A percentile compares a stretch with the other conserved stretches of the same genome.
Conservation (phyloP, 2,113 vertebrate species). For the Pantherophis guttatus region DNA sequence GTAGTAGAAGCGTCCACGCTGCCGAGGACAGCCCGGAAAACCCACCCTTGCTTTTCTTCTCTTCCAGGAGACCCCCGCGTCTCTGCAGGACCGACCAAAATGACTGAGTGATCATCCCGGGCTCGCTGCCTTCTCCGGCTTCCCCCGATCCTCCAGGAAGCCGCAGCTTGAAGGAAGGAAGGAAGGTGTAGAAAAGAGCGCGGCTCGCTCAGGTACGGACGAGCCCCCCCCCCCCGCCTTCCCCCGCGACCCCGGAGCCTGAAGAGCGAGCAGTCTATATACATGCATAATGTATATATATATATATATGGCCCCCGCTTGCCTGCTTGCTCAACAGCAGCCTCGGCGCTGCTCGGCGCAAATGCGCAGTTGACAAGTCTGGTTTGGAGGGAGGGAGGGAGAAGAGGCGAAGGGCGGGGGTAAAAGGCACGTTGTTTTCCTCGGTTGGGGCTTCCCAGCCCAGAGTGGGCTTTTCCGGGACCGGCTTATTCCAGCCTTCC, state of each 20-base stretch:
- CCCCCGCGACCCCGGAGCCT: too few species aligned
- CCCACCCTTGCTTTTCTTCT: not conserved
- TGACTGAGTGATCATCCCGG: not conserved
- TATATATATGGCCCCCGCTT: accelerated
- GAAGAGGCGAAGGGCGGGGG: not conserved
- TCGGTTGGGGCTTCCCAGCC: not conserved
- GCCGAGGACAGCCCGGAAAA: not conserved
- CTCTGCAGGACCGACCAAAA: not conserved
- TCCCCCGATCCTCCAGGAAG: constrained; percentile 19
- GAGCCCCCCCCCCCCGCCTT: too few species aligned
- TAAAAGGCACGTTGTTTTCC: constrained; percentile 10
- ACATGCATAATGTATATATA: not conserved
- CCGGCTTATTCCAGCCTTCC: constrained; percentile 29
- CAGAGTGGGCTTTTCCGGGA: constrained; percentile 2
- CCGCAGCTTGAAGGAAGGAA: constrained; percentile 23
- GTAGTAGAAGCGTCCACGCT: not conserved
- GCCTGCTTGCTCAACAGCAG: not conserved
- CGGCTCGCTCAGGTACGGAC: constrained; percentile 59
- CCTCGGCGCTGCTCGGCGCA: not conserved
- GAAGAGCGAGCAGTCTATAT: not conserved
- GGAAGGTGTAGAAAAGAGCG: constrained; percentile 24
- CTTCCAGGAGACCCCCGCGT: not conserved
- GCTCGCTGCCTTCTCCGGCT: not conserved
- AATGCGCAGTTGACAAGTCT: constrained; percentile 7
- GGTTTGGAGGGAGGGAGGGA: not conserved